Evolutionary conservation across 92 coral and sea anemone species (phyloP), one percentile per base, ranked within the genome.

Genomic region (Hydrozoanthus gracilis): DNA sequence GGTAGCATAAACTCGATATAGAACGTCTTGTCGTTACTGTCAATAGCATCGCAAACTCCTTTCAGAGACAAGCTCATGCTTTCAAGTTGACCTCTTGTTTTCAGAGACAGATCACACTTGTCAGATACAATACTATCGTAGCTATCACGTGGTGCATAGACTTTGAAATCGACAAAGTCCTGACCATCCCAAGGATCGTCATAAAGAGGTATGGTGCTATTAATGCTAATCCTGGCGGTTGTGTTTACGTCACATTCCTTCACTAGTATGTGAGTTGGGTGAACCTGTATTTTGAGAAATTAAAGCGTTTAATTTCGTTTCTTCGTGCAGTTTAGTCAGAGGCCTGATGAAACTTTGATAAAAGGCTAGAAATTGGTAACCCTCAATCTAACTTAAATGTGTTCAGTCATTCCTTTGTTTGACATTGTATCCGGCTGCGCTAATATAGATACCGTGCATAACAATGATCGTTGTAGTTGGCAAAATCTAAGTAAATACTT

Each of bases 201-300:
- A 14, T 70, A 70, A 2, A 70, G 49, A 8, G 75, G 75, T 70
- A 70, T 12, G 14, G 75, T 70, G 44, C 75, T 70, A n/a, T 70
- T 70, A 2, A 70, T 70, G 51, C 13, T 27, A 44, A 70, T 70
- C n/a, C n/a, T 70, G 7, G 15, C 11, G 35, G 13, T 70, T 10
- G 5, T 39, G 50, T 13, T 10, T 35, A 70, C 44, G 45, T 70
- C 46, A 39, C 75, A 70, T 10, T 39, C 75, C 11, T 7, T 10
- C 46, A 39, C 75, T 27, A 70, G 11, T 8, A 70, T 9, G 18
- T 70, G 75, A 44, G 75, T 70, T 35, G 75, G 75, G 51, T 70
- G 14, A 12, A 70, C 51, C 75, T 70, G 75, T 0, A 56, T 11
- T 56, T 8, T 27, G 39, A n/a, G n/a, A n/a, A n/a, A n/a, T n/a